A percentile compares a stretch with the other conserved stretches of the same genome.
phyloP scores from a whole-genome alignment of 2,888 invertebrate genomes.

The Fissipunctia ypsillon region DNA sequence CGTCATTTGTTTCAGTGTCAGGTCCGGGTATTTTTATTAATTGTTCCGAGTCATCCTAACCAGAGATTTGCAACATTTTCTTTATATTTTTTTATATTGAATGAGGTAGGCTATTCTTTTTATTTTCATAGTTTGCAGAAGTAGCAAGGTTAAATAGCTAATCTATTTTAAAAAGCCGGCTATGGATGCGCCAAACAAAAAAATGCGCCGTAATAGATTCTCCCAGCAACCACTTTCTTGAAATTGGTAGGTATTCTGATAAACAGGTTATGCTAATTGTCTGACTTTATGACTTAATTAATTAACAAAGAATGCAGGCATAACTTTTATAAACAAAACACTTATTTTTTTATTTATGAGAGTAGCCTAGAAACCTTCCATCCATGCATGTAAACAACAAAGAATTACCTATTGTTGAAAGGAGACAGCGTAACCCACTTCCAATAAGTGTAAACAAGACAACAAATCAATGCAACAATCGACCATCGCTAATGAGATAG shows the following conservation, averaged over 20 bases:
- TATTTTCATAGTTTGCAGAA: too few relatives aligned
- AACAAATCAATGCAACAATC: conserved; percentile 49
- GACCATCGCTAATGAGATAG: conserved; percentile 35
- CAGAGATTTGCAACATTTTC: too few relatives aligned
- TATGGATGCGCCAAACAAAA: neutral
- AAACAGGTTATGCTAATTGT: conserved; percentile 11
- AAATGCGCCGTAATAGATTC: neutral
- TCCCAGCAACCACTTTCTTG: neutral
- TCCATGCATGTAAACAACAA: conserved; percentile 29
- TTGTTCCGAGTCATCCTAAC: too few relatives aligned
- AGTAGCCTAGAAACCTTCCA: conserved; percentile 40
- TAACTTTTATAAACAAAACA: conserved; percentile 9
- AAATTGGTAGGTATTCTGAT: neutral
- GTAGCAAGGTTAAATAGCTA: too few relatives aligned
- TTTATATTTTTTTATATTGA: too few relatives aligned
- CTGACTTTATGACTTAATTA: neutral
- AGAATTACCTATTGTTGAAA: conserved; percentile 28
- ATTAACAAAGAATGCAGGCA: conserved; percentile 22
- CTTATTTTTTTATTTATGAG: conserved; percentile 36
- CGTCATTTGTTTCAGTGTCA: too few relatives aligned
- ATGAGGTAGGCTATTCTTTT: too few relatives aligned
- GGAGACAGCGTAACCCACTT: conserved; percentile 32
- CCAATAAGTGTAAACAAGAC: conserved; percentile 38
- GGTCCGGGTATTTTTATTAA: too few relatives aligned
- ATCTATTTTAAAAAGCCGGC: neutral